Base-by-base conservation (phyloP, 2,888 invertebrate species). In the Folsomia manolachei region DNA sequence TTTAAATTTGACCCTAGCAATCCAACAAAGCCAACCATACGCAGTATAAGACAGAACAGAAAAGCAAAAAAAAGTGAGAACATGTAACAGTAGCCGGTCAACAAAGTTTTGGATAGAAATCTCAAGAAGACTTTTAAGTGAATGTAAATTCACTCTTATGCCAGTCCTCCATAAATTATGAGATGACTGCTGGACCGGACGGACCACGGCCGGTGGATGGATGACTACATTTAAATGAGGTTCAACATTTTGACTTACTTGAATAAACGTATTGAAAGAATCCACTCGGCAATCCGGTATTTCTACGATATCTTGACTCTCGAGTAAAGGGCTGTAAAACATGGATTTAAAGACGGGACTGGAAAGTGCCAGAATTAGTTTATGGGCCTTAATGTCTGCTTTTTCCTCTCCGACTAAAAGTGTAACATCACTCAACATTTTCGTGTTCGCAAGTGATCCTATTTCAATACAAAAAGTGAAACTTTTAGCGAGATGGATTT, bases 341-440 rank as follows among this genome's bases (percentile, higher is more conserved):
- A 79, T 79, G 62, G 79, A 75, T 1, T 73, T 70, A 63, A 79
- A 79, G 23, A 79, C 79, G 7, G 79, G 78, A 56, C 76, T 77
- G 1, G 76, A 68, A 27, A 76, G 65, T 2, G 76, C 77, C 39
- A 79, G 68, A 24, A 79, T 74, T 14, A 79, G 60, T 63, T 77
- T 78, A 63, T 79, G 79, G 9, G 75, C 76, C 39, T 56, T 19
- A 11, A 77, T 63, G 18, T 73, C 68, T 11, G 19, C 14, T 61
- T 68, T 53, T 18, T 63, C 69, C n/a, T 68, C 71, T 2, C 75
- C 75, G 23, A 77, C 69, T 27, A 74, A 1, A 39, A 77, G 71
- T n/a, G 60, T 73, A 19, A 75, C 75, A 53, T 77, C 77, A 19
- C 74, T 27, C 26, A 74, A 67, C 11, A 70, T 69, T 14, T 62